Evolutionary conservation across 2,888 invertebrate genomes (phyloP).

Genomic region (Cylloceria caligata): DNA sequence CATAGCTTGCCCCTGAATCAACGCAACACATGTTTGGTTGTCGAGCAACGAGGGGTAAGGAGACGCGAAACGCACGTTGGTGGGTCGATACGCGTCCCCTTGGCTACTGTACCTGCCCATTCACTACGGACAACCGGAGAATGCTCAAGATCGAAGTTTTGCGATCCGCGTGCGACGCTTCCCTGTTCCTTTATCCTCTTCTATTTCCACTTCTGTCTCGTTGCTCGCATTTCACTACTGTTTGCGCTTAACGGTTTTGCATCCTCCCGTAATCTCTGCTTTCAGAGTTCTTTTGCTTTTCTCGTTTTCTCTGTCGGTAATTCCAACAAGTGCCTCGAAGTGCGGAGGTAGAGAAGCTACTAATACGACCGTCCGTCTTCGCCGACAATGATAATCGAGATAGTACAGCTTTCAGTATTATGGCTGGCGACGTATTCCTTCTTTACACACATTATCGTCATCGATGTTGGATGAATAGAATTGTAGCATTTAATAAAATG

Average conservation of each 20-base stretch:
- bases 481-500: too few species aligned
- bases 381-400: too few species aligned
- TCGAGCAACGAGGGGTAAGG: neutral
- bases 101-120: slow-evolving; percentile 1
- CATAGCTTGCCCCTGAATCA: neutral
- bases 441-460: too few species aligned
- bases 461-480: too few species aligned
- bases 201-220: neutral
- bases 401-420: too few species aligned
- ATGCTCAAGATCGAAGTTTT: slow-evolving; percentile 11
- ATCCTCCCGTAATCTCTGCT: neutral
- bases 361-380: neutral
- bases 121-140: slow-evolving; percentile 12
- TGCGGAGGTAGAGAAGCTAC: neutral
- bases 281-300: neutral
- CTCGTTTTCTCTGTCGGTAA: neutral
- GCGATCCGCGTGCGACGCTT: neutral
- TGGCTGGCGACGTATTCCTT: too few species aligned
- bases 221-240: neutral
- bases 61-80: neutral
- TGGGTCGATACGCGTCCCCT: slow-evolving; percentile 20
- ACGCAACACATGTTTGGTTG: neutral
- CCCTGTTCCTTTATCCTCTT: slow-evolving; percentile 5
- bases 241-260: neutral
- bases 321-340: neutral